Base-by-base conservation (phyloP, 2,797 vertebrate genomes). In the Sebastes taczanowskii region DNA sequence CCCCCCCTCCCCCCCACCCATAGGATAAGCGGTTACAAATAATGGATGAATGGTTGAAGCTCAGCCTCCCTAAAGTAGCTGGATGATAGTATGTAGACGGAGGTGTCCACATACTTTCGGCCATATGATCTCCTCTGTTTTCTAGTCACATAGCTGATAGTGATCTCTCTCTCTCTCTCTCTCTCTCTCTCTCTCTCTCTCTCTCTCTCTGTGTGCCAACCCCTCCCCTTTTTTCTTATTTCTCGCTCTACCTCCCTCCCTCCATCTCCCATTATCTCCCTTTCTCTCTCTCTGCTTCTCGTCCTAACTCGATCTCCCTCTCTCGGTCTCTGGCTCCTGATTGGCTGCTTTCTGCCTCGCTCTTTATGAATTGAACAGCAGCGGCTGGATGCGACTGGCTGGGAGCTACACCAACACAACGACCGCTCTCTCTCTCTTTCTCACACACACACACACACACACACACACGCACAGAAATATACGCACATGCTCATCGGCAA, bases 301-400 rank as follows among this genome's bases (percentile, higher is more conserved):
- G 4, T 42, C 34, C 70, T 79, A 14, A 46, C 77, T 81, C 61
- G 6, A 25, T 80, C 79, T 16, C 38, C 52, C 78, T 80, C 80
- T 74, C 74, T 85, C 58, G 4, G 1, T 69, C 60, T 56, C 66
- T 76, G 68, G 30, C 59, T 67, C 52, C 82, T 80, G 85, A 91
- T 92, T 90, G 89, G 91, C 80, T 70, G 84, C 55, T 69, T 76
- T 78, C 85, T 56, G 52, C 84, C 83, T 86, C 46, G 61, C 80
- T 94, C 90, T 93, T 94, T 92, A 92, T 95, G 93, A 95, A 95
- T 92, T 92, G 93, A 95, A 88, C 77, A 30, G 81, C 85, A 72
- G 80, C 55, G 81, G 76, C 70, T 72, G 72, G 71, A 89, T 91
- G 83, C 74, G 82, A 93, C 89, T 93, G 92, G 90, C 84, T 89